These are phyloP conservation scores for Aphelinus atriplicis DNA, from an alignment of 1,140 invertebrate genomes.

Conservation along the genomic window DNA sequence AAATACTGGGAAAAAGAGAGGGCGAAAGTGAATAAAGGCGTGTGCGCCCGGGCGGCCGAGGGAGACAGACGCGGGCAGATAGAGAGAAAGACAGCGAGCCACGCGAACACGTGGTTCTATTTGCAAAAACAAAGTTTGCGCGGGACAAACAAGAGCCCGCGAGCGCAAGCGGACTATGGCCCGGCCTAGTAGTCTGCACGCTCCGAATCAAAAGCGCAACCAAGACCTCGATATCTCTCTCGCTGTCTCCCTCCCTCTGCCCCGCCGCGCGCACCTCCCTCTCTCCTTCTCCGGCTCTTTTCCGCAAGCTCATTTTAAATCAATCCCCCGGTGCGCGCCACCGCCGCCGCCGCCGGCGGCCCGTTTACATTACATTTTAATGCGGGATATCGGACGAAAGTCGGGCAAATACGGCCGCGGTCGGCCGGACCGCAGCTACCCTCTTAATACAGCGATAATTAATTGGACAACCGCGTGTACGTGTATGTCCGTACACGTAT, in stretches of 20 bases:
- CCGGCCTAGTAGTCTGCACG: conserved; percentile 35
- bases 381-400: no score
- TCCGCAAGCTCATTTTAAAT: no score
- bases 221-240: conserved; percentile 20
- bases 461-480: no score
- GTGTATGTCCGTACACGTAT: no score
- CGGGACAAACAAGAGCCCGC: conserved; percentile 56
- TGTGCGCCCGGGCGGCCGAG: conserved; percentile 2
- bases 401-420: no score
- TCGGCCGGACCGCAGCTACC: no score
- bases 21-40: conserved; percentile 1
- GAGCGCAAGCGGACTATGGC: conserved; percentile 33
- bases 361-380: no score
- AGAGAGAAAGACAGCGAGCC: conserved; percentile 26
- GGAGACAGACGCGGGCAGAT: no score
- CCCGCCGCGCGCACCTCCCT: background rate
- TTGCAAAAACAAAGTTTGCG: conserved; percentile 63
- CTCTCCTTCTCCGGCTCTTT: no score
- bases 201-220: conserved; percentile 58
- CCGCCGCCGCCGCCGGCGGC: no score
- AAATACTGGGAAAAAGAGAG: background rate
- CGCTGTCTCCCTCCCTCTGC: conserved; percentile 22
- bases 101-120: conserved; percentile 58
- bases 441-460: no score
- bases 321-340: no score